Percentiles rank a stretch among this genome's conserved stretches.
Evolutionary conservation across 2,113 vertebrate genomes (phyloP).

Genomic region (Tachysurus fulvidraco): DNA sequence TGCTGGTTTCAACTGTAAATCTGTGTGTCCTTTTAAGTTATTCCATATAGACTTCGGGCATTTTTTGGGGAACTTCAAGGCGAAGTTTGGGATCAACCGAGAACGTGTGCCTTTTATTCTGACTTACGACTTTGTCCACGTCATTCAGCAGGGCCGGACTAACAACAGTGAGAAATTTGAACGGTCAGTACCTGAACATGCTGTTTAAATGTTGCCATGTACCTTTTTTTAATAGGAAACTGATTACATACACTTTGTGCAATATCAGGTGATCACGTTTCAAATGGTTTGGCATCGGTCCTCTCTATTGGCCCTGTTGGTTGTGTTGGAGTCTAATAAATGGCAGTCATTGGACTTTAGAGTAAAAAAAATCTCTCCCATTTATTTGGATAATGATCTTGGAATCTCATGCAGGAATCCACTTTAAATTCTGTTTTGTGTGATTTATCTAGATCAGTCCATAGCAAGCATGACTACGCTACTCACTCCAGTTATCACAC

Average conservation of each 20-base stretch:
- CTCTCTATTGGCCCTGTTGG: not conserved
- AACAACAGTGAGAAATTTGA: slow-evolving; percentile 98
- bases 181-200: slow-evolving; percentile 69
- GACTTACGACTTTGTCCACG: slow-evolving; percentile 97
- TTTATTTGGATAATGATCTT: not conserved
- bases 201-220: not conserved
- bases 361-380: not conserved
- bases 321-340: not conserved
- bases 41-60: slow-evolving; percentile 99
- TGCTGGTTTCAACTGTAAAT: not conserved
- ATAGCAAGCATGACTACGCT: not conserved
- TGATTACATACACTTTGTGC: not conserved
- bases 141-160: slow-evolving; percentile 93
- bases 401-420: not conserved
- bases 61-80: slow-evolving; percentile 98
- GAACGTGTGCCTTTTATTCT: slow-evolving; percentile 97
- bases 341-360: not conserved
- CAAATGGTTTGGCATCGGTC: not conserved
- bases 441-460: not conserved
- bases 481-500: not conserved
- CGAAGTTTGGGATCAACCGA: slow-evolving; percentile 96
- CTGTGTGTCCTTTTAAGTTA: slow-evolving; percentile 72
- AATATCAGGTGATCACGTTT: not conserved
- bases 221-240: not conserved
- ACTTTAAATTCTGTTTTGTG: not conserved